Conservation (phyloP, 1,140 invertebrate genomes). For the Hylyphantes graminicola region DNA sequence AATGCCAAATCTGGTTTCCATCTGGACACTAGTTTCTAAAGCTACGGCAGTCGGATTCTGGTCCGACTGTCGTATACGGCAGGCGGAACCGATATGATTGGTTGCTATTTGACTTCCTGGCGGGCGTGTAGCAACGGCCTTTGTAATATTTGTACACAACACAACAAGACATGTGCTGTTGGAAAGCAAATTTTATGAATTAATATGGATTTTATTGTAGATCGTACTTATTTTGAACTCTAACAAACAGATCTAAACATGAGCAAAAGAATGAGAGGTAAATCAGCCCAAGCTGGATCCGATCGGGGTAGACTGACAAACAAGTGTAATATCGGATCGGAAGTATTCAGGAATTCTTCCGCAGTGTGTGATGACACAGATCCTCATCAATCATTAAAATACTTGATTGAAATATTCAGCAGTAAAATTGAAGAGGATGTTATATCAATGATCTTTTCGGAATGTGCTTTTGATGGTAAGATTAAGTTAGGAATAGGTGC, state of each 20-base stretch:
- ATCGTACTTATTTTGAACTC: not conserved
- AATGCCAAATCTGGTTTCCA: too few species aligned
- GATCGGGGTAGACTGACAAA: not conserved
- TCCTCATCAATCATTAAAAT: conserved; percentile 8
- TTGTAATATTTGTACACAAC: too few species aligned
- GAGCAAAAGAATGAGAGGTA: conserved; percentile 3
- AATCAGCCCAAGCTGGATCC: not conserved
- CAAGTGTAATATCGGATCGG: conserved; percentile 3
- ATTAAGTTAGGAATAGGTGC: not conserved
- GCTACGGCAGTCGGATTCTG: too few species aligned
- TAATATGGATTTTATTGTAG: not conserved
- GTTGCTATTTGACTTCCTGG: too few species aligned
- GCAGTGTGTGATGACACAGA: conserved; percentile 24
- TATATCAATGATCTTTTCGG: conserved; percentile 34
- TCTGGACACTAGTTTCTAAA: too few species aligned
- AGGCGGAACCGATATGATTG: too few species aligned
- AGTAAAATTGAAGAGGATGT: conserved; percentile 32
- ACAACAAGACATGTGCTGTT: too few species aligned
- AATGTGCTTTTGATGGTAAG: conserved; percentile 45
- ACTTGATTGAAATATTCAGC: conserved; percentile 41
- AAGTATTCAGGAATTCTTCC: conserved; percentile 22
- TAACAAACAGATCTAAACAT: conserved; percentile 1
- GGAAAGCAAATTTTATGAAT: too few species aligned
- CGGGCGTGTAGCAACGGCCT: too few species aligned
- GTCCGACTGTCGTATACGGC: too few species aligned